Conservation (phyloP, 2,113 vertebrate species). For the Leucosticte australis region DNA sequence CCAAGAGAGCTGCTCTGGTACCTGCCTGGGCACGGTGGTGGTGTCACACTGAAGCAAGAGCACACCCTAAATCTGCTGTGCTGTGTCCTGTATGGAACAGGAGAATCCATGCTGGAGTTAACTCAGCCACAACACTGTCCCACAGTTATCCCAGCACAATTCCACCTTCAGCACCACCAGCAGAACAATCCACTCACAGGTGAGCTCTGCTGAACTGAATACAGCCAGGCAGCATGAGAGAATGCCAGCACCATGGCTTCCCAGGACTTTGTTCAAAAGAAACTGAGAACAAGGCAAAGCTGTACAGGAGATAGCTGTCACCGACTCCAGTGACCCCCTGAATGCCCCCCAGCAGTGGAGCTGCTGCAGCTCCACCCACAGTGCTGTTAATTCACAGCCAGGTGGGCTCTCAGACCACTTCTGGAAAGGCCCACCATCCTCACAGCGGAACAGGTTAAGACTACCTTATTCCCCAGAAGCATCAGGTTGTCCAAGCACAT, state of each 20-base stretch:
- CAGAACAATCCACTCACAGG: background rate
- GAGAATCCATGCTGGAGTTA: fast-evolving
- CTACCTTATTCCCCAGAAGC: background rate
- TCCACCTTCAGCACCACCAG: background rate
- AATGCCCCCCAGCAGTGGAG: background rate
- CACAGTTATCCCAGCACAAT: background rate
- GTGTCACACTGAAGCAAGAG: background rate
- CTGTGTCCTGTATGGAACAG: background rate
- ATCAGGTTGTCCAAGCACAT: background rate
- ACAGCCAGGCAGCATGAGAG: fast-evolving
- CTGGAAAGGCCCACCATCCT: background rate
- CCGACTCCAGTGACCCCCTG: background rate
- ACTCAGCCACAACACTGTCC: background rate
- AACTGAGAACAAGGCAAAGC: background rate
- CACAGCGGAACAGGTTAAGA: background rate
- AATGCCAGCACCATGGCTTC: fast-evolving
- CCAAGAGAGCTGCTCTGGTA: background rate
- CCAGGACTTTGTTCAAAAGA: background rate
- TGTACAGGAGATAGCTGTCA: background rate
- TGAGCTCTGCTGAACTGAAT: background rate
- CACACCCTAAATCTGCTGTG: background rate
- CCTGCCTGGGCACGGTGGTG: background rate
- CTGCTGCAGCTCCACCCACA: background rate
- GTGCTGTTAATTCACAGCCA: background rate
- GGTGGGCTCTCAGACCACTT: background rate